phyloP scores from a whole-genome alignment of 2,113 vertebrate species.

The Pollachius pollachius region DNA sequence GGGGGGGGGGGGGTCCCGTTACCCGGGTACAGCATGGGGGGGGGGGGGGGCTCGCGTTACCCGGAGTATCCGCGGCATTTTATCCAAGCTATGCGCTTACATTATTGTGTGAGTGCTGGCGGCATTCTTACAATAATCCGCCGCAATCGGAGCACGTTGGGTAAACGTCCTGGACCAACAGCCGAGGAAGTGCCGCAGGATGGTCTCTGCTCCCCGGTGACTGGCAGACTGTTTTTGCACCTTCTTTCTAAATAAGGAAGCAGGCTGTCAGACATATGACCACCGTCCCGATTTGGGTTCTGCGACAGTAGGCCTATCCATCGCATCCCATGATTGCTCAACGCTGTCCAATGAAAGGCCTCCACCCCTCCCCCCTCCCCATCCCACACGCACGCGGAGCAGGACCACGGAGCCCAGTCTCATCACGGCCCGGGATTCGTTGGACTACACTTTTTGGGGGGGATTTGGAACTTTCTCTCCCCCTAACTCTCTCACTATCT shows the following conservation, averaged over 20 bases:
- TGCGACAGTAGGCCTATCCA: slow-evolving; percentile 67
- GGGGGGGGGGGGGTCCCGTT: background rate
- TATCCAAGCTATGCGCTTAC: slow-evolving; percentile 26
- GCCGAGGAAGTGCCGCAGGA: slow-evolving; percentile 72
- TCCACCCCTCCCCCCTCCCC: slow-evolving; percentile 3
- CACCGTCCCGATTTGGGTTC: slow-evolving; percentile 76
- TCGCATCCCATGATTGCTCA: slow-evolving; percentile 74
- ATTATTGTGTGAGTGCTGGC: slow-evolving; percentile 30
- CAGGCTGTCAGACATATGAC: slow-evolving; percentile 74
- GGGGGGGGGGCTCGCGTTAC: background rate
- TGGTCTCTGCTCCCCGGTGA: slow-evolving; percentile 79
- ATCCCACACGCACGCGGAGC: too few species aligned
- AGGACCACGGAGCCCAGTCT: background rate
- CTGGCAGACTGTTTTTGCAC: slow-evolving; percentile 81
- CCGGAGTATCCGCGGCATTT: slow-evolving; percentile 27
- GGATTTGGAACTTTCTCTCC: background rate
- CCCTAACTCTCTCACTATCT: slow-evolving; percentile 14
- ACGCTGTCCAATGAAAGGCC: slow-evolving; percentile 72
- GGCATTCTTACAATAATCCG: slow-evolving; percentile 52
- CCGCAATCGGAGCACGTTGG: slow-evolving; percentile 44
- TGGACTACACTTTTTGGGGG: background rate
- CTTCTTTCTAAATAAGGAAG: slow-evolving; percentile 91
- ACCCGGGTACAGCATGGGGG: slow-evolving; percentile 2
- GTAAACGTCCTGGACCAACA: slow-evolving; percentile 47
- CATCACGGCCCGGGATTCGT: background rate